Base-by-base conservation (phyloP, 2,797 vertebrate genomes). In the Ctenopoma kingsleyae region DNA sequence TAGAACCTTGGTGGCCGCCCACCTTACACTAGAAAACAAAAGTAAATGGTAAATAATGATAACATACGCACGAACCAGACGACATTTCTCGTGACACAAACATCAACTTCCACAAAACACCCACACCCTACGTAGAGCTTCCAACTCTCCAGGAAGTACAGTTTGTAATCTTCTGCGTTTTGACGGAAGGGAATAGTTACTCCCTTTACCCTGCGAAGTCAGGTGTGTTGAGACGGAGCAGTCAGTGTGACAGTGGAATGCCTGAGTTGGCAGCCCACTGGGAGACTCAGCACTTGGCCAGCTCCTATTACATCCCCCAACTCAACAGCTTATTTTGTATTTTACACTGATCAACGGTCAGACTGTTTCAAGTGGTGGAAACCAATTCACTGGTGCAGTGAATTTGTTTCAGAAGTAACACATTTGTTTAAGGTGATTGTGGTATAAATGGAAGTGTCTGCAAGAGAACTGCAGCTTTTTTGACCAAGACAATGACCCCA, bases 211-310 rank as follows among this genome's bases (percentile, higher is more conserved):
- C 30, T 38, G 60, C 25, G 16, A n/a, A 78, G 74, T 70, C 62
- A 49, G 80, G 66, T 72, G 71, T 68, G 72, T 62, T 84, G 83
- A 87, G 77, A 74, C 47, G 71, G 25, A 27, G 25, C 25, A 2
- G 23, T 23, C 23, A 23, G 23, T 23, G 23, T 23, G 23, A 23
- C 78, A 80, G 82, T 27, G 25, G 25, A 3, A 27, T 27, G 25
- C 25, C 25, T 27, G 25, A 27, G 25, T 27, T 27, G 25, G 25
- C 25, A 27, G 25, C 25, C 25, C 3, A 27, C 1, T 27, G 5
- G 25, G 25, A 27, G 25, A 27, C 25, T 27, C 25, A 27, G 25
- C 25, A 27, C 25, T 27, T 27, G 25, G 23, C 23, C 25, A 27
- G 25, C 25, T 27, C 23, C 25, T 5, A 27, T 27, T 27, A 27